Base-by-base conservation (phyloP, 2,888 invertebrate genomes). In the Plebejus anna region DNA sequence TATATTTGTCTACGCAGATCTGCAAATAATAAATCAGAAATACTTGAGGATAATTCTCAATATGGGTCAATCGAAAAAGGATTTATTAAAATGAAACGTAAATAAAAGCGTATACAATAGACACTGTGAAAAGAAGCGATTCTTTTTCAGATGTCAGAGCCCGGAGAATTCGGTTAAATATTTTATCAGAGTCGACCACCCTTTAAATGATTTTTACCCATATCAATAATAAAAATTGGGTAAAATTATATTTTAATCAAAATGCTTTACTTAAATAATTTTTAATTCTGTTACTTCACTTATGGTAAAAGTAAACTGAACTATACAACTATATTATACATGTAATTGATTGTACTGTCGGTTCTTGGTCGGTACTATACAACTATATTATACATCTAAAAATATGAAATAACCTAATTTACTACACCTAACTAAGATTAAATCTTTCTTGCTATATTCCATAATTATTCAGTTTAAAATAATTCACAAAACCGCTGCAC, bases 101-200 rank as follows among this genome's bases (percentile, higher is more conserved):
- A 72, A 72, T 72, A 51, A 72, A 72, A 28, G 47, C 72, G 42
- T 0, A 47, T 28, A 4, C 72, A 72, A 72, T 28, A 72, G 51
- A 72, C 22, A 72, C 7, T 16, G n/a, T 7, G 42, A 47, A 47
- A 51, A 72, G 72, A 72, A 72, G 22, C 72, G 22, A 72, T 72
- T 42, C 22, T 11, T 51, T 72, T 72, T 22, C 72, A 47, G 72
- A 72, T 72, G 72, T 51, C 51, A 2, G 42, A 32, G 28, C 11
- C 22, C 42, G 42, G 22, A 72, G 22, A 9, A 61, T 61, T 28
- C 9, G 11, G 28, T 61, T 28, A 28, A 28, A 22, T 9, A 61
- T 28, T 28, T 28, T 2, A 61, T 11, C n/a, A n/a, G 57, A n/a
- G 57, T 22, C 3, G 59, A 59, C 59, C 6, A 59, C 22, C 22